Evolutionary conservation across 35 echinoderm and acorn worm genomes (phyloP).

Genomic region (Patiria miniata): DNA sequence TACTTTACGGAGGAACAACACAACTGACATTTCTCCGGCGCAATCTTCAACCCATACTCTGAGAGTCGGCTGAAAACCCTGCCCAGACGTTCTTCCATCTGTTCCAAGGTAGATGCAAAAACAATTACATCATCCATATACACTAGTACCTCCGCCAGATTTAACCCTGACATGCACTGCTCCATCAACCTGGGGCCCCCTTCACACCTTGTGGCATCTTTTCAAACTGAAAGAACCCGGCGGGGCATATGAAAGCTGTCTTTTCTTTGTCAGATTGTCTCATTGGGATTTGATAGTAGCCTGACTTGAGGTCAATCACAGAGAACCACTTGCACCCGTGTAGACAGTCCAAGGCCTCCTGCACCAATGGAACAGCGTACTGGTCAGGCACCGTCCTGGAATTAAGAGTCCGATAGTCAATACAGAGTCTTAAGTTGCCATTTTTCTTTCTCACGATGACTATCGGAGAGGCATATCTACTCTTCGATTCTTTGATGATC

Average conservation of each 20-base stretch:
- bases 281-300: no score
- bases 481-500: constrained; percentile 59
- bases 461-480: constrained; percentile 71
- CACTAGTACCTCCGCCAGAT: constrained; percentile 50
- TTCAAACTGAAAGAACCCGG: constrained; percentile 73
- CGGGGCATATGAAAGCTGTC: constrained; percentile 70
- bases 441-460: constrained; percentile 77
- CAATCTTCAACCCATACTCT: constrained; percentile 68
- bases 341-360: constrained; percentile 64
- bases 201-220: constrained; percentile 65
- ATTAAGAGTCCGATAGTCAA: no score
- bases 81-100: constrained; percentile 54
- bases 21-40: constrained; percentile 59
- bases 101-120: constrained; percentile 49
- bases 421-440: constrained; percentile 45
- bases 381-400: no score
- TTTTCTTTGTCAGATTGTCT: constrained; percentile 60
- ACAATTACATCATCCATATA: constrained; percentile 70
- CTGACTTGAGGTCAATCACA: constrained; percentile 72
- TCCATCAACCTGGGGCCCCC: constrained; percentile 73
- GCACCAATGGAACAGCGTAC: constrained; percentile 63
- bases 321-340: constrained; percentile 66
- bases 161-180: no score
- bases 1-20: constrained; percentile 42
- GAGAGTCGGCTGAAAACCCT: constrained; percentile 54